Evolutionary conservation across 2,797 vertebrate species (phyloP).

Genomic region (Siniperca scherzeri): DNA sequence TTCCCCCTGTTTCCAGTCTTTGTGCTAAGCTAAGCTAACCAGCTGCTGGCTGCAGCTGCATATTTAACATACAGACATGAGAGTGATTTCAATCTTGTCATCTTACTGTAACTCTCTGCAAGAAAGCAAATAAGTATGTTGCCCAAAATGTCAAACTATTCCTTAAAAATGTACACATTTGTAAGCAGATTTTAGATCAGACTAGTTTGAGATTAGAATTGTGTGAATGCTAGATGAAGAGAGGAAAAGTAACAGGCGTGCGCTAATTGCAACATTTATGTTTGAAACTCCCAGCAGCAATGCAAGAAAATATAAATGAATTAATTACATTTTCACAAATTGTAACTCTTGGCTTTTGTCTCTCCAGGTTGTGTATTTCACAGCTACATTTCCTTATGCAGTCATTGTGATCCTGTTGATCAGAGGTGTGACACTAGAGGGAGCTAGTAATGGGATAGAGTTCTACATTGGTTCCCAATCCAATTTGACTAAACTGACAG

Average conservation of each 20-base stretch:
- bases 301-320: background rate
- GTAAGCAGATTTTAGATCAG: background rate
- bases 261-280: background rate
- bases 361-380: conserved; percentile 94
- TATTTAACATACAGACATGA: background rate
- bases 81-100: background rate
- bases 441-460: conserved; percentile 90
- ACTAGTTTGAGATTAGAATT: background rate
- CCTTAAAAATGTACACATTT: background rate
- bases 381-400: conserved; percentile 92
- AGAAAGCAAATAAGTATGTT: background rate
- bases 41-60: background rate
- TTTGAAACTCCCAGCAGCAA: background rate
- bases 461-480: conserved; percentile 94
- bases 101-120: background rate
- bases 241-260: background rate
- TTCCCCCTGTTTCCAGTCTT: background rate
- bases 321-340: background rate
- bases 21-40: background rate
- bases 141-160: background rate
- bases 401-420: conserved; percentile 92
- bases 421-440: conserved; percentile 91
- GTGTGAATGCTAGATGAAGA: background rate
- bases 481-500: conserved; percentile 89
- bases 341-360: background rate